phyloP scores from a whole-genome alignment of 30 jellyfish, hydroid and myxozoan genomes.

The Calvadosia cruxmelitensis region DNA sequence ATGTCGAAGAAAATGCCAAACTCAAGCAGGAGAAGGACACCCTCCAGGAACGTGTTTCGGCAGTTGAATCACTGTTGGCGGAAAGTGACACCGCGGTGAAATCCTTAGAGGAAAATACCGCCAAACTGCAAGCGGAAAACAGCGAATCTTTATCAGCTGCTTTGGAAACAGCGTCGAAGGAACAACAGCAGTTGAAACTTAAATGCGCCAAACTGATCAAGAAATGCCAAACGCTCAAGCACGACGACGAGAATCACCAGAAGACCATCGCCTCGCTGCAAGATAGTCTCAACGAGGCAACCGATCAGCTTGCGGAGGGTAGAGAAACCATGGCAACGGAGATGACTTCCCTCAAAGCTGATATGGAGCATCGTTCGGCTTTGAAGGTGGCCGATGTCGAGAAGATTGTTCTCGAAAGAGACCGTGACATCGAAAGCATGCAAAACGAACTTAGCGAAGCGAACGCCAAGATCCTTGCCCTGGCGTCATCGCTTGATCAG shows the following conservation, averaged over 20 bases:
- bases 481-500: neutral
- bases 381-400: slow-evolving; percentile 1
- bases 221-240: slow-evolving; percentile 55
- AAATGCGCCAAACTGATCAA: slow-evolving; percentile 63
- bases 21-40: neutral
- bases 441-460: neutral
- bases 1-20: slow-evolving; percentile 5
- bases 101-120: neutral
- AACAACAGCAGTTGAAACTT: slow-evolving; percentile 29
- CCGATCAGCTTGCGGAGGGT: neutral
- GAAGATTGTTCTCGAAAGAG: slow-evolving; percentile 5
- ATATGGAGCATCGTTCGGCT: neutral
- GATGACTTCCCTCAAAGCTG: neutral
- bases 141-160: neutral
- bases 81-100: neutral
- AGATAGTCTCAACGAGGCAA: slow-evolving; percentile 1
- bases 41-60: neutral
- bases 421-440: slow-evolving; percentile 1
- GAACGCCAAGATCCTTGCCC: neutral
- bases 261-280: slow-evolving; percentile 5
- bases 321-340: neutral
- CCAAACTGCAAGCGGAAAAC: slow-evolving; percentile 10
- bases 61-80: neutral
- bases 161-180: neutral
- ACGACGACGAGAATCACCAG: slow-evolving; percentile 37